These are phyloP conservation scores for Megaleporinus macrocephalus DNA, from an alignment of 2,113 vertebrate species.

Conservation along the genomic window DNA sequence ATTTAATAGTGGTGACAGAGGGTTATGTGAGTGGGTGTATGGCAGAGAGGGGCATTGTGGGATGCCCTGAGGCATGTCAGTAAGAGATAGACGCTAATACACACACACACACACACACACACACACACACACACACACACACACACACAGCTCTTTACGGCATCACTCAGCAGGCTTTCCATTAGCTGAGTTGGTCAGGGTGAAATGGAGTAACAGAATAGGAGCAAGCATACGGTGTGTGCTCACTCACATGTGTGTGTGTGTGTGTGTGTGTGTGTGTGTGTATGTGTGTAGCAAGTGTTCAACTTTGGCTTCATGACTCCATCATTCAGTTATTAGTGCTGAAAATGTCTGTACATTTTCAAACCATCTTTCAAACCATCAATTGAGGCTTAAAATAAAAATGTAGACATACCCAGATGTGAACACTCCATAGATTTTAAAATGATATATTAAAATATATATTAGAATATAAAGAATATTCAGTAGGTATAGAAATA, in stretches of 20 bases:
- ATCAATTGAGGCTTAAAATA: too few relatives aligned
- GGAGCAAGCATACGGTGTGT: constrained; percentile 17
- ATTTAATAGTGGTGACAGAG: constrained; percentile 58
- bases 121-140: constrained; percentile 26
- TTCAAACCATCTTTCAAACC: too few relatives aligned
- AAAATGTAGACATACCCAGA: too few relatives aligned
- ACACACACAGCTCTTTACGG: constrained; percentile 41
- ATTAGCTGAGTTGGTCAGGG: constrained; percentile 40
- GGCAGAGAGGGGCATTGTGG: constrained; percentile 40
- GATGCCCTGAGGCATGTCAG: constrained; percentile 30
- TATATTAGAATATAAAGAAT: too few relatives aligned
- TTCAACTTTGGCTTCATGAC: neutral
- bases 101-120: neutral
- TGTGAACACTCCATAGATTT: too few relatives aligned
- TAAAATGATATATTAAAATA: too few relatives aligned
- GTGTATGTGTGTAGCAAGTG: neutral
- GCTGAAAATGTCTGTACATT: too few relatives aligned
- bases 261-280: constrained; percentile 6
- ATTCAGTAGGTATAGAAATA: too few relatives aligned
- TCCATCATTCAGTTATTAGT: too few relatives aligned
- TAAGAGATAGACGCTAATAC: constrained; percentile 6
- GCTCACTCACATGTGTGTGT: neutral
- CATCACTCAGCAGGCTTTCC: constrained; percentile 50
- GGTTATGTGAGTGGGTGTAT: constrained; percentile 44
- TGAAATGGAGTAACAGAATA: constrained; percentile 35